A percentile compares a stretch with the other conserved stretches of the same genome.
Evolutionary conservation across 2,888 invertebrate species (phyloP).

Genomic region (Drosophila mulleri): DNA sequence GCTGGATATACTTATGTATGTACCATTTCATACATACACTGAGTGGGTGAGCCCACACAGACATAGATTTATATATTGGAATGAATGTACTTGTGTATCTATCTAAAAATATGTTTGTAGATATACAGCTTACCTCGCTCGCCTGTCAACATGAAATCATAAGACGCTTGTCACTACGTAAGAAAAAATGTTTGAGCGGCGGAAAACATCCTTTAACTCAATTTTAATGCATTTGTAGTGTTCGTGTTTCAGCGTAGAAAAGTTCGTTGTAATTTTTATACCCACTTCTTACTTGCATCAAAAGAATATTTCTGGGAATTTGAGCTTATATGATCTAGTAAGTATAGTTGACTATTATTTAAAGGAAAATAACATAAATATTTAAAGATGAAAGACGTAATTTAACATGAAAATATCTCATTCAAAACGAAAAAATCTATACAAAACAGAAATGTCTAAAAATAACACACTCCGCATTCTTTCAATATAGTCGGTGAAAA

Average conservation of each 20-base stretch:
- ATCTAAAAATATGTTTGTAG: slow-evolving; percentile 22
- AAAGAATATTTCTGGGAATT: not conserved
- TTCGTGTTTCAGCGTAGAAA: slow-evolving; percentile 30
- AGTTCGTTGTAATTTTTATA: slow-evolving; percentile 26
- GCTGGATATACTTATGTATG: slow-evolving; percentile 21
- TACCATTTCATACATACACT: not conserved
- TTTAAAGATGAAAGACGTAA: no score
- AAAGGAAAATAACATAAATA: no score
- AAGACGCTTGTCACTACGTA: slow-evolving; percentile 54
- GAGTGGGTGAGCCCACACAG: not conserved
- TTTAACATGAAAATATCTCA: no score
- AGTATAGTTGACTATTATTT: no score
- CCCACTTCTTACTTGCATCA: not conserved
- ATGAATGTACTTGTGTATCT: slow-evolving; percentile 25
- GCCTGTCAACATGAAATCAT: slow-evolving; percentile 60
- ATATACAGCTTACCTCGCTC: slow-evolving; percentile 57
- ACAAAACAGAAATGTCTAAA: no score
- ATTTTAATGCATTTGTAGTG: slow-evolving; percentile 61
- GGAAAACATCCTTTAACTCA: slow-evolving; percentile 49
- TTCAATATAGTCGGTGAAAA: no score
- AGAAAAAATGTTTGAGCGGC: slow-evolving; percentile 47
- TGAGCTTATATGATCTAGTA: not conserved
- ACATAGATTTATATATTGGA: slow-evolving; percentile 7
- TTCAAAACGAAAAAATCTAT: no score
- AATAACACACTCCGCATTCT: no score